Evolutionary conservation across 1,140 invertebrate genomes (phyloP), one percentile per base, ranked within the genome.

Genomic region (Drosophila willistoni): DNA sequence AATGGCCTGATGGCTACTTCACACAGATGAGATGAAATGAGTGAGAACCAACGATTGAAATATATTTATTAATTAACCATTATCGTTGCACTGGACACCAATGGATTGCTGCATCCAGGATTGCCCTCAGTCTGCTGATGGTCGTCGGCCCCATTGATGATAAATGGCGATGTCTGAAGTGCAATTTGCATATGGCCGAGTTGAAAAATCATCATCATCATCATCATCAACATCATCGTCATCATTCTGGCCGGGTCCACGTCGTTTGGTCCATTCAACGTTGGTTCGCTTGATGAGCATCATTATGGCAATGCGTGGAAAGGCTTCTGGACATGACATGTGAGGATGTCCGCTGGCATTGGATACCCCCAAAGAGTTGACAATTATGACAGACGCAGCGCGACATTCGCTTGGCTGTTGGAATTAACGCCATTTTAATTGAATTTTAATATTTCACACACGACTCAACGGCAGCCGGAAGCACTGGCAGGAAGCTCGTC

Each of bases 361-460:
- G 64, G 29, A 22, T 56, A 22, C 63, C 65, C 75, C 63, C 63
- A 17, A 79, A 66, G 80, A 79, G 85, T 84, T 87, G 84, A 89
- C 84, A 89, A 90, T 89, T 90, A 75, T 90, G 84, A 89, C 85
- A 87, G 77, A 68, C 69, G 61, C 81, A 72, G 81, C 57, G 33
- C 71, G 70, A 61, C 79, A 71, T 77, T 73, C 75, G 79, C 6
- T 76, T 69, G 65, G 60, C 83, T 73, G 78, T 83, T 81, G 76
- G 77, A 87, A 91, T 91, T 91, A 91, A 91, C 89, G 89, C 81
- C 81, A 89, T 91, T 91, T 91, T 91, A 91, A 91, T 91, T 91
- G 89, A 91, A 91, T 91, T 91, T 91, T 91, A 91, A 91, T 91
- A 91, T 91, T 91, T 91, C 79, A 91, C 89, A 89, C 79, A 90